Evolutionary conservation across 2,797 vertebrate genomes (phyloP).

Genomic region (Perodicticus potto): DNA sequence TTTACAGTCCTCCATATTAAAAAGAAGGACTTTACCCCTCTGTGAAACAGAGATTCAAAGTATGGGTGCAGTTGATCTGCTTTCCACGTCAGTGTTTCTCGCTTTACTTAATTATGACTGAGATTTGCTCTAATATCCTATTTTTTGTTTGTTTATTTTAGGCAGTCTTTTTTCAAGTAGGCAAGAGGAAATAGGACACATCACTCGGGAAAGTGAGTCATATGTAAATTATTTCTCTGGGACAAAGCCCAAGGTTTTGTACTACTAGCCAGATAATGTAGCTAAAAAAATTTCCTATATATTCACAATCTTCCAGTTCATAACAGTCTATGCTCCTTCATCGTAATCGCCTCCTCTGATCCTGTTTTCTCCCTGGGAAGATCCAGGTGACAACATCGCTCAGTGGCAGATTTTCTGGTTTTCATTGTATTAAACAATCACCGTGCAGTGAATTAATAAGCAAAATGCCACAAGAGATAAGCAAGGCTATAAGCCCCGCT

Average conservation of each 20-base stretch:
- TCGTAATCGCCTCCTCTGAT: neutral
- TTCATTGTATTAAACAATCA: conserved; percentile 16
- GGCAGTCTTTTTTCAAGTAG: neutral
- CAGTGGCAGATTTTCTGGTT: neutral
- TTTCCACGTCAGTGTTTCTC: neutral
- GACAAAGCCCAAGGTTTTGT: neutral
- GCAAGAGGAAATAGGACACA: neutral
- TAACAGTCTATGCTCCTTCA: neutral
- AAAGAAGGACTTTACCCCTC: neutral
- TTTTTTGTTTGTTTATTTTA: conserved; percentile 16
- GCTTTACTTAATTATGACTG: neutral
- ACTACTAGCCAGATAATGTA: neutral
- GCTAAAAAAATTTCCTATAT: neutral
- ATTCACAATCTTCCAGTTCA: neutral
- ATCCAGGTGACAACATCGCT: neutral
- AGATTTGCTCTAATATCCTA: neutral
- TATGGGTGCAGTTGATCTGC: neutral
- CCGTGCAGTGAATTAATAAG: neutral
- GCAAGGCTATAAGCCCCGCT: neutral
- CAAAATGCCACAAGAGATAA: conserved; percentile 42
- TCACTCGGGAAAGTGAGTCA: neutral
- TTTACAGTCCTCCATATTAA: neutral
- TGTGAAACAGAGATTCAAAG: neutral
- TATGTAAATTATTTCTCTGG: neutral
- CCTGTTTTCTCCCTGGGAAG: conserved; percentile 40